Evolutionary conservation across 2,888 invertebrate species (phyloP).

Genomic region (Cheiracanthium punctorium): DNA sequence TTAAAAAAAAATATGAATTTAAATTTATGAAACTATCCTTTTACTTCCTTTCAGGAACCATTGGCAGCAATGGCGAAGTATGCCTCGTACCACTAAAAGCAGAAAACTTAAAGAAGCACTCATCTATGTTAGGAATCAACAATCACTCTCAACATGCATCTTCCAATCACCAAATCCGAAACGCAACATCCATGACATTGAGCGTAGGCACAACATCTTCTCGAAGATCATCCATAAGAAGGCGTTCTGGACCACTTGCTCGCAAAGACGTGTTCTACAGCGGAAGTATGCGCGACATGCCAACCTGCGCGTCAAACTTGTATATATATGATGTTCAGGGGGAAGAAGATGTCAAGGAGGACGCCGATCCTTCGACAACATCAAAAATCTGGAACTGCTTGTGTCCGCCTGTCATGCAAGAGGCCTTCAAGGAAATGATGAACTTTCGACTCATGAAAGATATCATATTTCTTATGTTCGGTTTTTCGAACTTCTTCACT

Average conservation of each 20-base stretch:
- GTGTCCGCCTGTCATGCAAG: slow-evolving; percentile 83
- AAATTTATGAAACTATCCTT: neutral
- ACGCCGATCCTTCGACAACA: neutral
- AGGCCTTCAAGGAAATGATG: slow-evolving; percentile 83
- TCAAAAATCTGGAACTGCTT: slow-evolving; percentile 76
- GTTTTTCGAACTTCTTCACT: slow-evolving; percentile 94
- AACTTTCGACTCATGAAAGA: slow-evolving; percentile 89
- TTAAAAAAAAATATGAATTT: too few relatives aligned
- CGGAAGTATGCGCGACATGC: slow-evolving; percentile 82
- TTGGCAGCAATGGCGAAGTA: slow-evolving; percentile 54
- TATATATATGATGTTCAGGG: slow-evolving; percentile 49
- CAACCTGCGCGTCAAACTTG: slow-evolving; percentile 75
- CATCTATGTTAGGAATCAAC: slow-evolving; percentile 50
- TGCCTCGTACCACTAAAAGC: slow-evolving; percentile 29
- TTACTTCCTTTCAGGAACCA: slow-evolving; percentile 37
- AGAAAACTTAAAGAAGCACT: slow-evolving; percentile 30
- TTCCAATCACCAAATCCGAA: slow-evolving; percentile 30
- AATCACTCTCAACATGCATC: slow-evolving; percentile 25
- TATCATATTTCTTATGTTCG: slow-evolving; percentile 91
- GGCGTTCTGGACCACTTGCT: slow-evolving; percentile 84
- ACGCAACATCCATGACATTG: slow-evolving; percentile 48
- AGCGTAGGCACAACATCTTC: slow-evolving; percentile 53
- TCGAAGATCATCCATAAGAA: slow-evolving; percentile 33
- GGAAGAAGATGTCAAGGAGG: slow-evolving; percentile 22
- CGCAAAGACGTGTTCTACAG: slow-evolving; percentile 93